Base-by-base conservation (phyloP, 2,113 vertebrate genomes). In the Clarias macrocephalus region DNA sequence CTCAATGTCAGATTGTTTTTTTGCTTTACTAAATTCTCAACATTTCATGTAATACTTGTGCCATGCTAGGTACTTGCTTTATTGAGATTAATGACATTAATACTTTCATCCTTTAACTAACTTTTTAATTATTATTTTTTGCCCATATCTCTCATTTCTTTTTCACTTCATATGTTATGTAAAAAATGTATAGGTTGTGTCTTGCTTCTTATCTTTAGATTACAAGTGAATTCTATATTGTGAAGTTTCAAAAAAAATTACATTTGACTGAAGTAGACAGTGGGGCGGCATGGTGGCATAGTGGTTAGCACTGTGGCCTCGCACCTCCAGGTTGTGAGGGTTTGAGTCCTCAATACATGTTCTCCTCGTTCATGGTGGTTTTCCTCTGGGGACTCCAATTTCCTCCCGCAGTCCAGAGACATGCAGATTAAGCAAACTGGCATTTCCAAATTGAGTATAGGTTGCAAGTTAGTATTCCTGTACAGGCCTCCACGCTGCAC, bases 1-100 rank as follows among this genome's bases (percentile, higher is more conserved):
- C 68, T 83, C 42, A 30, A 54, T 87, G 28, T 25, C 37, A 48
- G 42, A 54, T 85, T 73, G 25, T 18, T 85, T 76, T 73, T 76
- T 73, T 33, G 18, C 8, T 75, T 77, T 48, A 10, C 48, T 48
- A 23, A 73, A 48, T 73, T 42, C 23, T n/a, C 12, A 54, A 25
- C 52, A 76, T 18, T 9, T 77, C n/a, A 25, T 54, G 18, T 70
- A 70, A 1, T 73, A 42, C 33, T 21, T 21, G 33, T 52, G 23
- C 42, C 11, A 15, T 76, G 23, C 23, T 52, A 48, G 11, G 52
- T 75, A 25, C 4, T n/a, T 52, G 4, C 42, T 56, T 77, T 77
- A 77, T 77, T 54, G n/a, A 77, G 13, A 77, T 77, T 54, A 48
- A 25, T 12, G 3, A 48, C 3, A 48, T 48, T 37, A 48, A 7